These are phyloP conservation scores for Cephonodes hylas DNA, from an alignment of 2,888 invertebrate species.

Conservation along the genomic window DNA sequence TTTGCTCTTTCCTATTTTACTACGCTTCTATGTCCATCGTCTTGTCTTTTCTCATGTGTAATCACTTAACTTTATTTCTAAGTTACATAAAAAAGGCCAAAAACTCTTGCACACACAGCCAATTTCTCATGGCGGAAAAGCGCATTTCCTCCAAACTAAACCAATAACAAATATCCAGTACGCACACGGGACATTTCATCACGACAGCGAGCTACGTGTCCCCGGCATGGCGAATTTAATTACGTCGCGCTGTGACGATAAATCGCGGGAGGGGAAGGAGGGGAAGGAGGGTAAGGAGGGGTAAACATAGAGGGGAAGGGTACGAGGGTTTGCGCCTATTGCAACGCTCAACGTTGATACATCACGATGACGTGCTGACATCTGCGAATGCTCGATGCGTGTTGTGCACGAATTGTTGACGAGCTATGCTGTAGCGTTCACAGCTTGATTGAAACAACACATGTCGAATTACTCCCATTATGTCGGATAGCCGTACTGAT, in stretches of 20 bases:
- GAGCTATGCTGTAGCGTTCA: not conserved
- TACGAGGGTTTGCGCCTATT: constrained; percentile 18
- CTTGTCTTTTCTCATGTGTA: too few relatives aligned
- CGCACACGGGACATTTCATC: constrained; percentile 10
- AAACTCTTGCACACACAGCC: not conserved
- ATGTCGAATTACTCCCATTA: too few relatives aligned
- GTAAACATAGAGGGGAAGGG: not conserved
- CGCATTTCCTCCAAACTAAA: not conserved
- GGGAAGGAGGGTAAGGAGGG: not conserved
- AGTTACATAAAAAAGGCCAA: not conserved
- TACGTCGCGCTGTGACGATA: constrained; percentile 21
- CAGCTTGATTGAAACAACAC: not conserved
- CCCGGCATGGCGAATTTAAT: constrained; percentile 21
- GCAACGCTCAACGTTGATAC: constrained; percentile 13
- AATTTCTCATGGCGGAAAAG: not conserved
- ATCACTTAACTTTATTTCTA: not conserved
- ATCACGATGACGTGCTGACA: constrained; percentile 12
- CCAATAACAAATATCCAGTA: constrained; percentile 1
- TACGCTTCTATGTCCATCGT: too few relatives aligned
- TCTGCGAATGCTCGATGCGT: constrained; percentile 1
- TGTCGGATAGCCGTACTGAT: too few relatives aligned
- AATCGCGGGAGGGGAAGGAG: constrained; percentile 16
- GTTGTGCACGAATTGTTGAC: not conserved
- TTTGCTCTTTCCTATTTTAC: too few relatives aligned
- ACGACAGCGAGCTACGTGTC: constrained; percentile 7